A percentile compares a stretch with the other conserved stretches of the same genome.
phyloP scores from a whole-genome alignment of 2,888 invertebrate genomes.

The Nebria brevicollis region DNA sequence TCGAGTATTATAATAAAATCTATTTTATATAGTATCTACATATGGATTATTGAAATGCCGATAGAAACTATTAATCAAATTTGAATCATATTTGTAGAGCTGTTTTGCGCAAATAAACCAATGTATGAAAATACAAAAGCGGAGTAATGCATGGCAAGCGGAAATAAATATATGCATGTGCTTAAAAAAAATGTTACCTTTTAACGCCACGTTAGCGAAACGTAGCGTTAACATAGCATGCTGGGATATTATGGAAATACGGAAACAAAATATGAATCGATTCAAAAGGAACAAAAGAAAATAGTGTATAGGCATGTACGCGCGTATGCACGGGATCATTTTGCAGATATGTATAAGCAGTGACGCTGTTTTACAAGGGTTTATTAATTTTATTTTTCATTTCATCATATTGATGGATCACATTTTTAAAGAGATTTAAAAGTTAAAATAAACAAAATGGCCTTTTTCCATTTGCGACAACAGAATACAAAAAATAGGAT shows the following conservation, averaged over 20 bases:
- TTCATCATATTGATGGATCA: background rate
- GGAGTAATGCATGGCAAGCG: too few relatives aligned
- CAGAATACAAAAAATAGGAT: too few relatives aligned
- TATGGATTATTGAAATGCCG: too few relatives aligned
- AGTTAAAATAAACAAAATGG: too few relatives aligned
- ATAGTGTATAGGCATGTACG: background rate
- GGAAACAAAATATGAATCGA: background rate
- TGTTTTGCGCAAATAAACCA: too few relatives aligned
- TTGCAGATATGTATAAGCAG: background rate
- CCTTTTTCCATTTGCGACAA: too few relatives aligned
- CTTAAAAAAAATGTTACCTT: background rate
- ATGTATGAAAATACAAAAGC: too few relatives aligned
- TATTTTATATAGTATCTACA: too few relatives aligned
- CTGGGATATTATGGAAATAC: conserved; percentile 2
- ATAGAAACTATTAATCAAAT: too few relatives aligned
- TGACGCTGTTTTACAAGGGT: background rate
- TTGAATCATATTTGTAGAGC: too few relatives aligned
- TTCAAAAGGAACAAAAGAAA: background rate
- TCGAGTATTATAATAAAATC: too few relatives aligned
- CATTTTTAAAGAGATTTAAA: background rate
- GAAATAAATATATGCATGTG: background rate
- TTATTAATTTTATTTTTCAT: background rate
- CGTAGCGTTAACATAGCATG: conserved; percentile 10
- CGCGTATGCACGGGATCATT: background rate
- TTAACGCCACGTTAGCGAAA: conserved; percentile 3